These are phyloP conservation scores for Sitta europaea DNA, from an alignment of 2,113 vertebrate species.

Conservation along the genomic window DNA sequence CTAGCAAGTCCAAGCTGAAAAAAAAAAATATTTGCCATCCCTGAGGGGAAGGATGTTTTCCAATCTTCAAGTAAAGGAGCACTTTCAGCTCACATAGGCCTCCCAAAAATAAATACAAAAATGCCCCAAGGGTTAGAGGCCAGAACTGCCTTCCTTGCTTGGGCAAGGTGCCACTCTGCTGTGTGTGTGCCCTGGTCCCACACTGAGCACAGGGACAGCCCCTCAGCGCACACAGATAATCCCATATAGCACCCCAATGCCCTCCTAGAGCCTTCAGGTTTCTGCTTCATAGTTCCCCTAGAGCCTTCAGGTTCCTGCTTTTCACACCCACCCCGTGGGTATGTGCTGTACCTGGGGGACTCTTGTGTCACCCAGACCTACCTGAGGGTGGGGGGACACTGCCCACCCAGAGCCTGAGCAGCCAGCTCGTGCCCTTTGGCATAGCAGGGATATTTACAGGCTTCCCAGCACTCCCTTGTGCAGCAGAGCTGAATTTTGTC, in stretches of 20 bases:
- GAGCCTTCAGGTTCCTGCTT: not conserved
- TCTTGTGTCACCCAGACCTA: not conserved
- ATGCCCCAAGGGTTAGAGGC: not conserved
- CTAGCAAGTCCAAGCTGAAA: not conserved
- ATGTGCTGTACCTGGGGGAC: not conserved
- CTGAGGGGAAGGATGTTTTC: conserved; percentile 3
- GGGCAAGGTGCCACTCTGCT: not conserved
- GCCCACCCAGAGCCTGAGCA: not conserved
- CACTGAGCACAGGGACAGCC: not conserved
- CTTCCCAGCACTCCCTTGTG: not conserved
- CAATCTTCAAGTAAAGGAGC: not conserved
- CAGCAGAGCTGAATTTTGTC: not conserved
- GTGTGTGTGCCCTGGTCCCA: not conserved
- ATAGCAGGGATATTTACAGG: not conserved
- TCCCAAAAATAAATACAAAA: conserved; percentile 46
- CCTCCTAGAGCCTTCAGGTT: not conserved
- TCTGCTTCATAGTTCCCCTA: not conserved
- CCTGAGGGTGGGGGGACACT: not conserved
- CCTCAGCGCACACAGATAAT: not conserved
- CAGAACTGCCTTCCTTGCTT: not conserved
- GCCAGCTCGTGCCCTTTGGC: not conserved
- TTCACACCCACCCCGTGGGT: not conserved
- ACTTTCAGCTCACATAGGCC: not conserved
- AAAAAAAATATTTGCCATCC: not conserved
- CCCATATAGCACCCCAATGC: not conserved